Percentiles rank a stretch among this genome's conserved stretches.
These are phyloP conservation scores for Drosophila neonasuta DNA, from an alignment of 2,888 invertebrate species.

Conservation along the genomic window DNA sequence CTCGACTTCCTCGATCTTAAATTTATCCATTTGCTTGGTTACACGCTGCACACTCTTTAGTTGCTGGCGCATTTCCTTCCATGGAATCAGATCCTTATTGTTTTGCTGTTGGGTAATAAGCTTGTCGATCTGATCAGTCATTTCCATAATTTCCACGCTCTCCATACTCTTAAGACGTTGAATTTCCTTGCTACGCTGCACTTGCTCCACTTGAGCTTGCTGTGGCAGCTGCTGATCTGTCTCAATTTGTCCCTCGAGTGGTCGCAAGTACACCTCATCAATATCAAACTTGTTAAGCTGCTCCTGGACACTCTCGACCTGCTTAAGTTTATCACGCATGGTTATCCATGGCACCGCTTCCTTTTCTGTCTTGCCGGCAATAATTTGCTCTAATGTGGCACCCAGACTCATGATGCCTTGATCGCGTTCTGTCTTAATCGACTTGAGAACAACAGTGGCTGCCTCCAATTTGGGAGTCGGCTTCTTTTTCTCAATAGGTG, in stretches of 20 bases:
- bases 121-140: conserved; percentile 81
- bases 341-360: conserved; percentile 81
- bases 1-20: conserved; percentile 82
- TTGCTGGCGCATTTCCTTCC: conserved; percentile 82
- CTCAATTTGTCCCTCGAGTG: conserved; percentile 68
- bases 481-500: conserved; percentile 83
- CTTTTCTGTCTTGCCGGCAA: conserved; percentile 80
- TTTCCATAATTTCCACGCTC: conserved; percentile 81
- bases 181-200: conserved; percentile 81
- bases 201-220: conserved; percentile 77
- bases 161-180: conserved; percentile 81
- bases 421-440: conserved; percentile 83
- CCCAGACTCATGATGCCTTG: conserved; percentile 81
- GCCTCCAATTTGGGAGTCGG: conserved; percentile 84
- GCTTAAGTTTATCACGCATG: conserved; percentile 80
- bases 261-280: conserved; percentile 82
- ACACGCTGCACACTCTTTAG: conserved; percentile 81
- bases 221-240: conserved; percentile 69
- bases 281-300: conserved; percentile 80
- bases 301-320: conserved; percentile 82
- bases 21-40: conserved; percentile 82
- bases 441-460: conserved; percentile 83
- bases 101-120: conserved; percentile 79
- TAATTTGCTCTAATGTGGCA: conserved; percentile 80
- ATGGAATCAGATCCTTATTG: conserved; percentile 78